Base-by-base conservation (phyloP, 2,888 invertebrate genomes). In the Therioaphis trifolii region DNA sequence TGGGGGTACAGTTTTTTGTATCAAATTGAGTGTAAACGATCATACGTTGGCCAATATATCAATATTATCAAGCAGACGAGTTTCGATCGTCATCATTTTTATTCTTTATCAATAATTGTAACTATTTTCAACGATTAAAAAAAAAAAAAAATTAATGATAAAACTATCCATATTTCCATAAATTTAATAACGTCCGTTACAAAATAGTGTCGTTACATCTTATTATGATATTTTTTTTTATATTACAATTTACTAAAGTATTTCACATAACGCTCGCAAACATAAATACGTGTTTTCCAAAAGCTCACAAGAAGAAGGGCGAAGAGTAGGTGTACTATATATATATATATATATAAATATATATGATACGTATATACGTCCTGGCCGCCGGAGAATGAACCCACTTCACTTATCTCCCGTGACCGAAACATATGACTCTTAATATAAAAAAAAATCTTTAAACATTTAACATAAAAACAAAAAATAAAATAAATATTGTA, bases 281-380 rank as follows among this genome's bases (percentile, higher is more conserved):
- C 18, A 18, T n/a, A 35, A 35, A 21, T n/a, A 43, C 43, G 58
- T 4, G 43, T n/a, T n/a, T 27, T n/a, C n/a, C 46, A 27, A 46
- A 76, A 76, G 46, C 61, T 76, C n/a, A 46, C n/a, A 46, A 61
- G 46, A 43, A 18, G 43, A 76, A 76, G 76, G 76, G 43, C 43
- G 76, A 43, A n/a, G 18, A 46, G 21, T 75, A 43, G 40, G 24
- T 75, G 43, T 43, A 61, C 75, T 27, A 74, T 74, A 75, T 27
- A 75, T 58, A 43, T 7, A 1, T 15, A 66, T 63, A 18, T 43
- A 43, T 43, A 43, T 43, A 43, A 9, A 43, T 43, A 43, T 43
- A 35, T 68, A 68, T 68, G 43, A 72, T 35, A 72, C 24, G 15
- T 15, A 12, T 9, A 58, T 43, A 15, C 4, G 24, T 14, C 24